Evolutionary conservation across 1,140 invertebrate genomes (phyloP).

Genomic region (Stenopsyche tienmushanensis): DNA sequence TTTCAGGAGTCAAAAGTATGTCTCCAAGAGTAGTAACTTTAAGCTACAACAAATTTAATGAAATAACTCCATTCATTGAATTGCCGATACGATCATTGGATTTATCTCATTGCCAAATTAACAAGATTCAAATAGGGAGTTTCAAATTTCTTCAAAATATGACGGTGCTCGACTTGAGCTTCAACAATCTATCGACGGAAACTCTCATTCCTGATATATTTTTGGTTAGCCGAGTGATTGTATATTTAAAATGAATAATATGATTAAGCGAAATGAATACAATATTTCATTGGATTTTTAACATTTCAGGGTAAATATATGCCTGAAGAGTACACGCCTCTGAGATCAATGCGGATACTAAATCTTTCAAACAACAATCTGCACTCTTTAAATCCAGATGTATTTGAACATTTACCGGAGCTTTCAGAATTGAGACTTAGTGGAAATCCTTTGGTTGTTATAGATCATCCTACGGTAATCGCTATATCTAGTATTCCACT

Average conservation of each 20-base stretch:
- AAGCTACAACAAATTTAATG: slow-evolving; percentile 51
- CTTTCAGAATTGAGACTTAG: slow-evolving; percentile 66
- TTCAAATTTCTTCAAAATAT: slow-evolving; percentile 66
- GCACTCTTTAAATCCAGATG: slow-evolving; percentile 64
- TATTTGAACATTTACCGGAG: slow-evolving; percentile 69
- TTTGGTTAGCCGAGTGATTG: slow-evolving; percentile 63
- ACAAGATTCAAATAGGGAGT: slow-evolving; percentile 57
- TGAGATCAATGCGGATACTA: slow-evolving; percentile 61
- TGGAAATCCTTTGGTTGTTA: slow-evolving; percentile 64
- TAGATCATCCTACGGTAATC: slow-evolving; percentile 61
- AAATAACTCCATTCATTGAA: slow-evolving; percentile 47
- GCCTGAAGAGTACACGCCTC: slow-evolving; percentile 59
- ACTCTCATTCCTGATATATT: slow-evolving; percentile 64
- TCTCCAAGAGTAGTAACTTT: slow-evolving; percentile 52
- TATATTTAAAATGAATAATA: too few species aligned
- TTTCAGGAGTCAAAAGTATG: slow-evolving; percentile 46
- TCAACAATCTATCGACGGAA: slow-evolving; percentile 63
- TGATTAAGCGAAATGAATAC: too few species aligned
- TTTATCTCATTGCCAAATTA: slow-evolving; percentile 58
- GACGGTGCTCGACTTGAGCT: slow-evolving; percentile 65
- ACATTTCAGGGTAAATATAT: slow-evolving; percentile 59
- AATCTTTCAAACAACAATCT: slow-evolving; percentile 67
- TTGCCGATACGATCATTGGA: slow-evolving; percentile 48
- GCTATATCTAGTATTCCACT: slow-evolving; percentile 63
- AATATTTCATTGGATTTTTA: background rate